phyloP scores from a whole-genome alignment of 2,113 vertebrate genomes.

The Bubo bubo region DNA sequence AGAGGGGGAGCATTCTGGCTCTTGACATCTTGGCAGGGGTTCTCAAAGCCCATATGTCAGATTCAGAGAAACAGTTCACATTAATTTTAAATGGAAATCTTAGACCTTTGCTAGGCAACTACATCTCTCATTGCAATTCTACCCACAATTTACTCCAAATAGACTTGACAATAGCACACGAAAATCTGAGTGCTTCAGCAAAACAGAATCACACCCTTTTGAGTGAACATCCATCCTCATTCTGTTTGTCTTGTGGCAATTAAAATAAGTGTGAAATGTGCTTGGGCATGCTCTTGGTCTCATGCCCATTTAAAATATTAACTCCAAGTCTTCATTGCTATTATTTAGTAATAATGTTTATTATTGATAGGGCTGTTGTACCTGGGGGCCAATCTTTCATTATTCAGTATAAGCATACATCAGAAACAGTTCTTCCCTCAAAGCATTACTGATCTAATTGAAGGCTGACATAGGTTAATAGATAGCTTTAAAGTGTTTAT shows the following conservation, averaged over 20 bases:
- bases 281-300: constrained; percentile 42
- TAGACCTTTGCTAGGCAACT: constrained; percentile 68
- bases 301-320: constrained; percentile 32
- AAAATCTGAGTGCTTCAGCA: constrained; percentile 57
- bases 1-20: constrained; percentile 40
- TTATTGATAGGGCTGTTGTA: constrained; percentile 29
- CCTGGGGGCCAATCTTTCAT: constrained; percentile 48
- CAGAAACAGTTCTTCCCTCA: constrained; percentile 7
- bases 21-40: constrained; percentile 62
- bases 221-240: constrained; percentile 7
- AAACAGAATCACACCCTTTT: constrained; percentile 34
- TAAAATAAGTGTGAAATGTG: constrained; percentile 54
- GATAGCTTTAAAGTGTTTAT: not conserved
- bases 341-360: constrained; percentile 66
- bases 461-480: constrained; percentile 30
- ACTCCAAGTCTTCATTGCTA: not conserved
- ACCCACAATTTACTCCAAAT: constrained; percentile 47
- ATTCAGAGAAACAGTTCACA: constrained; percentile 43
- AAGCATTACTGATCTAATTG: constrained; percentile 16
- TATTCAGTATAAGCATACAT: not conserved
- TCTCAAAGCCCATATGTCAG: constrained; percentile 64
- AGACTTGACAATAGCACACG: constrained; percentile 23
- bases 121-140: constrained; percentile 55
- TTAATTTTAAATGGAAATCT: constrained; percentile 70
- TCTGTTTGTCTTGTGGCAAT: constrained; percentile 44